Evolutionary conservation across 92 coral and sea anemone genomes (phyloP), one percentile per base, ranked within the genome.

Genomic region (Bergia sp.): DNA sequence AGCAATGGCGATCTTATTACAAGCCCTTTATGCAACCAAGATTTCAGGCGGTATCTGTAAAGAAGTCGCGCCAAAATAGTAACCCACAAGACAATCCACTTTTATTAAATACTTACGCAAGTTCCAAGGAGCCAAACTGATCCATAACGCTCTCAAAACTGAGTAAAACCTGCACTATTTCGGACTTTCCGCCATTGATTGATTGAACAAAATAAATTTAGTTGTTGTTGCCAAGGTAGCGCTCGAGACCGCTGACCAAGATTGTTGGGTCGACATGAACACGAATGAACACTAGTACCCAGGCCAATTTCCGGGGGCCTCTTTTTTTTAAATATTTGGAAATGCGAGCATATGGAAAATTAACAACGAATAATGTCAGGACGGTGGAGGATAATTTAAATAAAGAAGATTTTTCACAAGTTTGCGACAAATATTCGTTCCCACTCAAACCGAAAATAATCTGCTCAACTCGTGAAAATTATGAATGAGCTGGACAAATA

Each of bases 91-190:
- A 10, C 58, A 1, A 53, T 11, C 58, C 11, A 53, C 16, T 74
- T 38, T 71, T 0, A 4, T 20, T 61, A 2, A 82, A 38, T 57
- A 77, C 97, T 86, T 91, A 94, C 97, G 94, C 90, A 85, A 94
- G 97, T 83, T 94, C 94, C 91, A 94, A 86, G 67, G 91, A 91
- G 85, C 97, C 97, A 89, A 94, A 94, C 77, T 94, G 97, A 90
- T 94, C 97, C 97, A 94, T 94, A 82, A 41, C 40, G 73, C 75
- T 81, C 36, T 81, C 50, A 39, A 37, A 81, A 61, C 40, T 13
- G 18, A 11, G 6, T 15, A 43, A 37, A 81, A n/a, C 38, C 40
- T 61, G 1, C 11, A 2, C 20, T 57, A 66, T 21, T 42, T 57
- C 55, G 40, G 73, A 20, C 13, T 11, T 43, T 8, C 75, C 75